Evolutionary conservation across 2,113 vertebrate species (phyloP), one percentile per base, ranked within the genome.

Genomic region (Crypturellus undulatus): DNA sequence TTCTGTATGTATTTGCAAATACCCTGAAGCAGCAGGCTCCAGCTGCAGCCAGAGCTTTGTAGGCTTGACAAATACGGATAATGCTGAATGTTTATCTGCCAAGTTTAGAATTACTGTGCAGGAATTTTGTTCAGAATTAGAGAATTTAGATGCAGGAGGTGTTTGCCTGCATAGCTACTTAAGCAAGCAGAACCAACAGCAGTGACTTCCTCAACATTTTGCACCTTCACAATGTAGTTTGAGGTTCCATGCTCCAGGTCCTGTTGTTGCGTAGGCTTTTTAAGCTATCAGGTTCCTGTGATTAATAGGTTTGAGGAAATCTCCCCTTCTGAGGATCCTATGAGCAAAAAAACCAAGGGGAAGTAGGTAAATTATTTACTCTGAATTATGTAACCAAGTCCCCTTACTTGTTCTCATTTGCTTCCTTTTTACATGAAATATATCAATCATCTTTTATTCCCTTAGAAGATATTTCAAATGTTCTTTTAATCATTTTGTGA

Each of bases 391-490:
- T 96, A 90, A 80, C 93, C 77, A 84, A 43, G 32, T 89, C 32
- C 43, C 89, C 45, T 86, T 92, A 90, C 80, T 91, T 93, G 47
- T 56, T 96, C 83, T 96, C 69, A 86, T 76, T 87, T 96, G 43
- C 26, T 94, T 95, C 77, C 72, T 92, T 91, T 96, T 90, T 79
- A 52, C 76, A 88, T 81, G 80, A 82, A 84, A 59, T 64, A 77
- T 59, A 94, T 84, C n/a, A 91, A 92, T 95, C 65, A 80, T 94
- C 88, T 95, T 92, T 89, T 85, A 28, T 65, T 93, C 92, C 67
- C 42, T 94, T 91, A 75, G 92, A 86, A 90, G 59, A 82, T 32
- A 93, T 92, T 95, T 94, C 67, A 81, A 91, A 92, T 89, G 65
- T 20, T 64, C 94, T 89, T 94, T 84, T 89, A 92, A 96, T 94